A percentile compares a stretch with the other conserved stretches of the same genome.
Conservation (phyloP, 2,797 vertebrate genomes). For the Malacoctenus gilli region DNA sequence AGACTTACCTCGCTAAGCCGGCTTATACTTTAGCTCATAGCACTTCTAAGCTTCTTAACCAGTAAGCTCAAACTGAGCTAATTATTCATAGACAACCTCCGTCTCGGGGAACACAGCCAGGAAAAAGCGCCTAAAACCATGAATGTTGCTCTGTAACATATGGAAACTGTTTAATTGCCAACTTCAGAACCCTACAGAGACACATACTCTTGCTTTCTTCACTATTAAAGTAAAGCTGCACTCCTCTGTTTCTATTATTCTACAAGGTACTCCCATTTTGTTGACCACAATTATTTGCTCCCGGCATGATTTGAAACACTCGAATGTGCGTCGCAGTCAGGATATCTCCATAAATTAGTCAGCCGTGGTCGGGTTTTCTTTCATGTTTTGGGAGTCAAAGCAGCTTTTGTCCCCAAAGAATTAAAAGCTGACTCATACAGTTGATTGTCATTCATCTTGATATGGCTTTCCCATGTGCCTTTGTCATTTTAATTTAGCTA, state of each 20-base stretch:
- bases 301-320: conserved; percentile 17
- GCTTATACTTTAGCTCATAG: conserved; percentile 77
- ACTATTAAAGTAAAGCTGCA: not conserved
- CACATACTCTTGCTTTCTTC: not conserved
- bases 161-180: conserved; percentile 45
- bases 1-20: conserved; percentile 74
- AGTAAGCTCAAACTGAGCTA: conserved; percentile 77
- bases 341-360: conserved; percentile 56
- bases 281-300: conserved; percentile 27
- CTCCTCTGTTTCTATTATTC: conserved; percentile 5
- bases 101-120: conserved; percentile 58
- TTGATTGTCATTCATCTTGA: conserved; percentile 61
- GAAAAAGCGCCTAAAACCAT: conserved; percentile 43
- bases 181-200: conserved; percentile 19
- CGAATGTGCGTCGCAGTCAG: conserved; percentile 38
- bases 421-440: conserved; percentile 49
- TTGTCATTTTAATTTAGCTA: conserved; percentile 52
- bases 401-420: conserved; percentile 29
- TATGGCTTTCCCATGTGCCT: conserved; percentile 46
- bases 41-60: conserved; percentile 78
- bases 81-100: conserved; percentile 73
- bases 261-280: conserved; percentile 22
- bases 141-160: conserved; percentile 36
- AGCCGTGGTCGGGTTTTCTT: conserved; percentile 43
- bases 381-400: conserved; percentile 45